phyloP scores from a whole-genome alignment of 2,797 vertebrate species.

The Leptatherina wallacei region DNA sequence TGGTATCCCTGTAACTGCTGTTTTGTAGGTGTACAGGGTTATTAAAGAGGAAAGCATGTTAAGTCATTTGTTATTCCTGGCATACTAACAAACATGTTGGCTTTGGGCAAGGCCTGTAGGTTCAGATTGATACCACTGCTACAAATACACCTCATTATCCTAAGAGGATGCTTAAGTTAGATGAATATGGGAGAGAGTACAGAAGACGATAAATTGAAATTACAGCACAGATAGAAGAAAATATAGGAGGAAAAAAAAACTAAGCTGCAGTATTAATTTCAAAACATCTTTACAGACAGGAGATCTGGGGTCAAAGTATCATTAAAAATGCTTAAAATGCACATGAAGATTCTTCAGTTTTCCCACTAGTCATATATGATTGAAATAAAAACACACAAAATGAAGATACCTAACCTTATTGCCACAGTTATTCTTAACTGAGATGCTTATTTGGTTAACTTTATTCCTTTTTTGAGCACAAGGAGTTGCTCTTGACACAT shows the following conservation, averaged over 20 bases:
- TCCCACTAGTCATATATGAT: slow-evolving; percentile 9
- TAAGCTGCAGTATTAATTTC: neutral
- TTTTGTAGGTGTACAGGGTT: slow-evolving; percentile 74
- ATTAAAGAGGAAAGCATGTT: slow-evolving; percentile 73
- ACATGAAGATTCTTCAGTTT: slow-evolving; percentile 1
- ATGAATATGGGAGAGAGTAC: slow-evolving; percentile 39
- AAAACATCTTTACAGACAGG: slow-evolving; percentile 12
- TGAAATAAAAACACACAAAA: slow-evolving; percentile 34
- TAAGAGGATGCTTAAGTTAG: slow-evolving; percentile 73
- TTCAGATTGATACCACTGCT: slow-evolving; percentile 73
- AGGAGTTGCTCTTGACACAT: slow-evolving; percentile 63
- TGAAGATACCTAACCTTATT: slow-evolving; percentile 49
- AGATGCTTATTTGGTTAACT: slow-evolving; percentile 52
- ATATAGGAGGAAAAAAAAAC: neutral
- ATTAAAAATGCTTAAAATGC: slow-evolving; percentile 3
- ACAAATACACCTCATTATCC: slow-evolving; percentile 77
- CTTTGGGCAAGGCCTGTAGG: slow-evolving; percentile 64
- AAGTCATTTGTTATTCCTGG: slow-evolving; percentile 76
- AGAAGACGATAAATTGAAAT: slow-evolving; percentile 1
- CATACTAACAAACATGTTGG: slow-evolving; percentile 76
- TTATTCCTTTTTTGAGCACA: slow-evolving; percentile 44
- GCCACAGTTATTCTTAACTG: slow-evolving; percentile 55
- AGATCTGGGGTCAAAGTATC: slow-evolving; percentile 29
- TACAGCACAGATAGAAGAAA: neutral
- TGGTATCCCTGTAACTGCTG: slow-evolving; percentile 72